phyloP scores from a whole-genome alignment of 2,797 vertebrate genomes.

The Gymnopithys bicolor region DNA sequence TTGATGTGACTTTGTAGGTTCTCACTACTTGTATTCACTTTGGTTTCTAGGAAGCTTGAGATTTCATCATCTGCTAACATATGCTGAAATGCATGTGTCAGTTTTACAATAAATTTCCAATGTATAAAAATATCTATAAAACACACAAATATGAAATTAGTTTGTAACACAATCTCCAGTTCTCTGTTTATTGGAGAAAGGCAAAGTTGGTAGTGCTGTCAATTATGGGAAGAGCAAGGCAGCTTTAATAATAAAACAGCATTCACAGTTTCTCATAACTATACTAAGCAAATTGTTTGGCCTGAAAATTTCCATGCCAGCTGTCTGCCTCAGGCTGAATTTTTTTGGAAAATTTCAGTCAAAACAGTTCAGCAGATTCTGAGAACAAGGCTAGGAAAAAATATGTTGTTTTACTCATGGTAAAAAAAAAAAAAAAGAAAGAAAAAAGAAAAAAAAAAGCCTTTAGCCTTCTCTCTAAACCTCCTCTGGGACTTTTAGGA shows the following conservation, averaged over 20 bases:
- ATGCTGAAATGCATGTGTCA: constrained; percentile 42
- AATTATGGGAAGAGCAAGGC: constrained; percentile 5
- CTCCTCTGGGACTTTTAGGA: neutral
- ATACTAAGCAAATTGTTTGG: constrained; percentile 67
- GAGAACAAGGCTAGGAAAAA: constrained; percentile 58
- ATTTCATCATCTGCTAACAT: constrained; percentile 44
- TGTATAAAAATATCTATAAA: constrained; percentile 31
- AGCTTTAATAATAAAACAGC: constrained; percentile 60
- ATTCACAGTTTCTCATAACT: constrained; percentile 49
- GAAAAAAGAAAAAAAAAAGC: neutral
- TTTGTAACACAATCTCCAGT: constrained; percentile 39
- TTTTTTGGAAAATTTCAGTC: constrained; percentile 61
- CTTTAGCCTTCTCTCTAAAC: constrained; percentile 20
- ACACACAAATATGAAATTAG: neutral
- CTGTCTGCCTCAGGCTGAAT: constrained; percentile 64
- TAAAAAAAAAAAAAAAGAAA: neutral
- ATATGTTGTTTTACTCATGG: constrained; percentile 41
- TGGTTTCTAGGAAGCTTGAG: constrained; percentile 27
- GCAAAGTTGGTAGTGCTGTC: constrained; percentile 12
- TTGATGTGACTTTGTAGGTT: constrained; percentile 31
- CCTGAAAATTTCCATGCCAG: constrained; percentile 67
- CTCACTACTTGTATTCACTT: constrained; percentile 40
- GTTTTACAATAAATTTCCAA: constrained; percentile 39
- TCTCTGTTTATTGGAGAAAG: constrained; percentile 45
- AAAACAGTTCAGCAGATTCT: constrained; percentile 66